Evolutionary conservation across 1,140 invertebrate genomes (phyloP).

Genomic region (Pogonomyrmex californicus): DNA sequence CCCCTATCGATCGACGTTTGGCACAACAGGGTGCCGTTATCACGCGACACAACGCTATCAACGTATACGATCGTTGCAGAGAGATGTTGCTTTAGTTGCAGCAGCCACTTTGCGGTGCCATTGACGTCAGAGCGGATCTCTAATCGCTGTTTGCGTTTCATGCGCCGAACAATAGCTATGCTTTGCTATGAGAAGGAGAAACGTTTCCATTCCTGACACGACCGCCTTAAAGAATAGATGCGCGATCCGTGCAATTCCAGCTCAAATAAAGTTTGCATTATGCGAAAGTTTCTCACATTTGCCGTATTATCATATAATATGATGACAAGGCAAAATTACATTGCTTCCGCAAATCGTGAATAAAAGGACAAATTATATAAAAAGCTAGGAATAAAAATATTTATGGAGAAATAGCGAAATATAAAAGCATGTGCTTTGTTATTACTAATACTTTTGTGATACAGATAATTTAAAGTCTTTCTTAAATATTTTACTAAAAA

Average conservation of each 20-base stretch:
- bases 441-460: background rate
- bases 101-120: constrained; percentile 63
- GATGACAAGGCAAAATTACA: constrained; percentile 1
- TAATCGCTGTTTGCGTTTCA: constrained; percentile 55
- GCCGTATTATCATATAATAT: background rate
- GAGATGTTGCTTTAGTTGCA: constrained; percentile 61
- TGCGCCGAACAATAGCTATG: constrained; percentile 25
- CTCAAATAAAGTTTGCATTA: constrained; percentile 37
- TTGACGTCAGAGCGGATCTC: constrained; percentile 67
- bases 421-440: background rate
- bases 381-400: background rate
- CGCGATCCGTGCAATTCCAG: constrained; percentile 13
- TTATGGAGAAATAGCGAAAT: background rate
- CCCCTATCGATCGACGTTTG: constrained; percentile 49
- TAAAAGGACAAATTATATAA: background rate
- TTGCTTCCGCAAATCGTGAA: background rate
- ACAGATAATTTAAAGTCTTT: background rate
- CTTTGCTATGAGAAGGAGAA: background rate
- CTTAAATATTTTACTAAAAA: background rate
- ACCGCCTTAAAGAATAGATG: constrained; percentile 28
- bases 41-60: constrained; percentile 48
- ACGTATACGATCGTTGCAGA: constrained; percentile 46
- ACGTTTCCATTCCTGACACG: background rate
- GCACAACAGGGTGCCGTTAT: constrained; percentile 44
- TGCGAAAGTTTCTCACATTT: background rate